Conservation (phyloP, 2,797 vertebrate species). For the Esox lucius region DNA sequence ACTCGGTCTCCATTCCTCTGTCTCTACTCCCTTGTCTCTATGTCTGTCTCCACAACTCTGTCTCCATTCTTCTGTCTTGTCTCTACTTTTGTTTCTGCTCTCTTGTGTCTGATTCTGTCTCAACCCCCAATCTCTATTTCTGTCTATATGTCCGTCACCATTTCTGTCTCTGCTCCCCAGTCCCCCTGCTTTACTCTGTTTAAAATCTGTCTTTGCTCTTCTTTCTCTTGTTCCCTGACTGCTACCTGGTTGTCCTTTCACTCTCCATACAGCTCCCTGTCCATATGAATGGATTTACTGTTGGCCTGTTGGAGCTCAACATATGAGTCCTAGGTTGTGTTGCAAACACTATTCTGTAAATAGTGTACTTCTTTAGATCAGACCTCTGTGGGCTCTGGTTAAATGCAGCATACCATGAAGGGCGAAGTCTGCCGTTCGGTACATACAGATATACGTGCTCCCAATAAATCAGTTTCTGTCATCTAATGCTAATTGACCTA, state of each 20-base stretch:
- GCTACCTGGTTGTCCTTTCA: neutral
- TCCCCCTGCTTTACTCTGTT: neutral
- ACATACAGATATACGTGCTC: constrained; percentile 14
- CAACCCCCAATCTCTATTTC: neutral
- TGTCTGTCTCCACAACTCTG: neutral
- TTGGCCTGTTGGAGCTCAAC: neutral
- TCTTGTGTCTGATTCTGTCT: neutral
- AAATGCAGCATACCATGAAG: neutral
- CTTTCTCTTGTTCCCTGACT: neutral
- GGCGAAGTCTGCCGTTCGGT: too few relatives aligned
- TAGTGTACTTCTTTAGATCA: too few relatives aligned
- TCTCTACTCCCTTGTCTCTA: neutral
- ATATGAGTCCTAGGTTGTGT: neutral
- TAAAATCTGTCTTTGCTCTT: neutral
- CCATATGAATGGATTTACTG: constrained; percentile 22
- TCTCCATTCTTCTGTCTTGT: neutral
- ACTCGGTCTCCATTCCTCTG: neutral
- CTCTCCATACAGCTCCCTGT: neutral
- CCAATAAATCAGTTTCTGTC: constrained; percentile 29
- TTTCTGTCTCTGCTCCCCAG: neutral
- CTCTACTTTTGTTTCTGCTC: too few relatives aligned
- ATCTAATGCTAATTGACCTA: constrained; percentile 35
- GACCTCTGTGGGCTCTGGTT: too few relatives aligned
- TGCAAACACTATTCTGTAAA: too few relatives aligned
- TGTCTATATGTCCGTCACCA: neutral